Evolutionary conservation across 2,797 vertebrate genomes (phyloP), one percentile per base, ranked within the genome.

Genomic region (Myoxocephalus aenaeus): DNA sequence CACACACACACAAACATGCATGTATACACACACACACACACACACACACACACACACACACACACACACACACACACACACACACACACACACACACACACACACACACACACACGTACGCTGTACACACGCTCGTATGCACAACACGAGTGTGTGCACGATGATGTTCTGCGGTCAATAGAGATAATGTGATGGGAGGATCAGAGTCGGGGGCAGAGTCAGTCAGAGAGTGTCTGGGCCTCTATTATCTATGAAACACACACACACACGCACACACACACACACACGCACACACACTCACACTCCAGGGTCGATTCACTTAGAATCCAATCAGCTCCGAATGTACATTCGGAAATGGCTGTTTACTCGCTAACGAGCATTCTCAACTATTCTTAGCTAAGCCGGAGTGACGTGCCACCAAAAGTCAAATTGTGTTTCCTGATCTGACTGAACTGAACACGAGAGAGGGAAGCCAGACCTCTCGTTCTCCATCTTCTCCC

Each of bases 121-220:
- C 61, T 68, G 70, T 57, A 70, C 62, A 75, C 40, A 77, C 17
- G 34, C 38, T 42, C 10, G 12, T 65, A 72, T 71, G 68, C 32
- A 77, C 46, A 74, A 65, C 42, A 44, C 42, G 12, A n/a, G 34
- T 7, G 40, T n/a, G 20, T 1, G 2, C 20, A 29, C 48, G 58
- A 67, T 70, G 38, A 73, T 70, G 72, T 61, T 79, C 50, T 75
- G 58, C 72, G 76, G 72, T 86, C 79, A 70, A 83, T 70, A 76
- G 29, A 64, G 73, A 79, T 84, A 61, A 84, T 63, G 77, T 65
- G 68, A 78, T 63, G 27, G 40, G 73, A 63, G 62, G 68, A 72
- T 84, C 48, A 73, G 57, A 75, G 46, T 17, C 27, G 36, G 18
- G 68, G 69, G 82, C 48, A 73, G 57, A 70, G 38, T 64, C 50